Conservation (phyloP, 1,140 invertebrate genomes). For the Neelides sp. region DNA sequence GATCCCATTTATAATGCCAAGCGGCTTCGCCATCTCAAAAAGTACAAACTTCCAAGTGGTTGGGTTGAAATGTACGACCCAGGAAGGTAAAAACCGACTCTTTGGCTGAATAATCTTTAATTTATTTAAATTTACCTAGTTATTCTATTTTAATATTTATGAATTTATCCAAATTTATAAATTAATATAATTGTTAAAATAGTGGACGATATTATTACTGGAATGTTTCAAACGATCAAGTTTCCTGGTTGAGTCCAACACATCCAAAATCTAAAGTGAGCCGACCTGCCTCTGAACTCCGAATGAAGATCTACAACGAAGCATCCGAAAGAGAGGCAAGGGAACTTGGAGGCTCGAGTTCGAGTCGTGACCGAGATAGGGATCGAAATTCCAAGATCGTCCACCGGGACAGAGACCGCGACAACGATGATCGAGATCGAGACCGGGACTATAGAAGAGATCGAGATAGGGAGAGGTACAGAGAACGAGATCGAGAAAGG, state of each 20-base stretch:
- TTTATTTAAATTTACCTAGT: background rate
- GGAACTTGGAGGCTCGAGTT: conserved; percentile 21
- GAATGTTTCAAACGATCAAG: conserved; percentile 79
- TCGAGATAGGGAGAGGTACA: background rate
- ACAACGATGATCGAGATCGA: background rate
- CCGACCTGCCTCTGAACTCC: conserved; percentile 65
- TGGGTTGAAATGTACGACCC: conserved; percentile 92
- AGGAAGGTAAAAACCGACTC: conserved; percentile 47
- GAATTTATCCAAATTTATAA: background rate
- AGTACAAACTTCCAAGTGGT: conserved; percentile 79
- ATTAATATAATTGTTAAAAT: conserved; percentile 9
- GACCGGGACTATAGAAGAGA: conserved; percentile 1
- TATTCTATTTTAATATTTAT: conserved; percentile 9
- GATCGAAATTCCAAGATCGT: conserved; percentile 17
- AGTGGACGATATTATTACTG: conserved; percentile 86
- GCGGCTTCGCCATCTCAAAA: conserved; percentile 62
- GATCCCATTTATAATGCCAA: conserved; percentile 58
- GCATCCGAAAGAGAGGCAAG: conserved; percentile 38
- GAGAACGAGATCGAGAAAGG: conserved; percentile 23
- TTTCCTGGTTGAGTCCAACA: conserved; percentile 83
- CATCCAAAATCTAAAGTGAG: conserved; percentile 75
- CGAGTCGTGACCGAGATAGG: conserved; percentile 22
- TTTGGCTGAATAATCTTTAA: background rate
- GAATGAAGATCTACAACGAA: conserved; percentile 35
- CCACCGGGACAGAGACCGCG: conserved; percentile 12